A percentile compares a stretch with the other conserved stretches of the same genome.
Conservation (phyloP, 2,797 vertebrate species). For the Cetoscarus ocellatus region DNA sequence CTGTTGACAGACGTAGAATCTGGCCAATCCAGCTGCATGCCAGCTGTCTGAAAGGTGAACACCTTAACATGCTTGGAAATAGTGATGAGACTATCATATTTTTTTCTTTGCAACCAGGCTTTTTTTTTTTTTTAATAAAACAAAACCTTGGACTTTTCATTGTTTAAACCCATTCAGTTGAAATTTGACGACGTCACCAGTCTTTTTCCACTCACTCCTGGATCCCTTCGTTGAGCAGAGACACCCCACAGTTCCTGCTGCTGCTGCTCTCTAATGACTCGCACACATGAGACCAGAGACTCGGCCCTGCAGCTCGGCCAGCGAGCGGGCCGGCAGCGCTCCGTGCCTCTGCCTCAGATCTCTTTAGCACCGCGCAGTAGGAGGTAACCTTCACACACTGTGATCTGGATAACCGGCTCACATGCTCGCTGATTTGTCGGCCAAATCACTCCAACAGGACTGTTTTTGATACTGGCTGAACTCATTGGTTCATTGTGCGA, state of each 20-base stretch:
- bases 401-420: constrained; percentile 77
- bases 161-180: too few species aligned
- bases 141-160: too few species aligned
- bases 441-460: constrained; percentile 71
- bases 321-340: constrained; percentile 52
- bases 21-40: too few species aligned
- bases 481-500: constrained; percentile 58
- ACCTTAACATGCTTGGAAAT: too few species aligned
- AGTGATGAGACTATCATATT: too few species aligned
- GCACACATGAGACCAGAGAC: constrained; percentile 55
- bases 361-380: constrained; percentile 71
- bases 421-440: constrained; percentile 73
- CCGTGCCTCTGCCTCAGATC: constrained; percentile 70
- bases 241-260: constrained; percentile 63
- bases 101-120: too few species aligned
- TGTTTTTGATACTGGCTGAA: constrained; percentile 59
- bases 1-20: too few species aligned
- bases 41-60: too few species aligned
- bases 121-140: too few species aligned
- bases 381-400: constrained; percentile 78
- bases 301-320: constrained; percentile 45
- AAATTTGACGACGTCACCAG: too few species aligned
- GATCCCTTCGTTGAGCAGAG: constrained; percentile 44
- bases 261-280: constrained; percentile 72
- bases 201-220: constrained; percentile 41